Conservation (phyloP, 92 coral and sea anemone genomes). For the Paramuricea clavata region DNA sequence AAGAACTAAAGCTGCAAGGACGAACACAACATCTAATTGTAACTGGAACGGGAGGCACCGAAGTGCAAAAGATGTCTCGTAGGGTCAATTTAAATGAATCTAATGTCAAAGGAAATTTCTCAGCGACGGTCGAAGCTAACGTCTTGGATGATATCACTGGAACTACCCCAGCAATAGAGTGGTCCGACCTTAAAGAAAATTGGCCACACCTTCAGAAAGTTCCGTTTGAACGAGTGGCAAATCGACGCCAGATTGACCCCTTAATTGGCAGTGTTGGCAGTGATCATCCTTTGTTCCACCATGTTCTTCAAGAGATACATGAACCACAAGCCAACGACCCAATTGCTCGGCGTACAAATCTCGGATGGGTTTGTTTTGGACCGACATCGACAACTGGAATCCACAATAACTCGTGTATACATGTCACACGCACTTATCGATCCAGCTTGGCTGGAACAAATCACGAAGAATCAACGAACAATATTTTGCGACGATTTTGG, state of each 20-base stretch:
- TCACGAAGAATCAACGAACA: conserved; percentile 7
- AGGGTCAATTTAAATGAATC: conserved; percentile 10
- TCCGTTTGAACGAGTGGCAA: conserved; percentile 54
- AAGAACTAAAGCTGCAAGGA: conserved; percentile 46
- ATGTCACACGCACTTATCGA: conserved; percentile 66
- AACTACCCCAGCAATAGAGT: conserved; percentile 65
- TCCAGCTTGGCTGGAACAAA: not conserved
- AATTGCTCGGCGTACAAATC: conserved; percentile 53
- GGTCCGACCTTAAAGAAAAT: conserved; percentile 63
- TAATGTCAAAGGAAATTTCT: conserved; percentile 35
- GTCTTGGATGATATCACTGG: conserved; percentile 63
- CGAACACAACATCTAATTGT: conserved; percentile 23
- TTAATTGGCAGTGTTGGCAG: conserved; percentile 69
- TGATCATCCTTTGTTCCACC: conserved; percentile 66
- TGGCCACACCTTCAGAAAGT: conserved; percentile 56
- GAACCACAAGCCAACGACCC: conserved; percentile 45
- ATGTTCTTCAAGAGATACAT: conserved; percentile 20
- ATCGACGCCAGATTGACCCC: conserved; percentile 58
- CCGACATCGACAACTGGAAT: conserved; percentile 57
- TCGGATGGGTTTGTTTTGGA: conserved; percentile 73
- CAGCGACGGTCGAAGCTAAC: conserved; percentile 35
- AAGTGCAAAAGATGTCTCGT: conserved; percentile 39
- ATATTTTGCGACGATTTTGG: conserved; percentile 55
- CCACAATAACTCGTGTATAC: conserved; percentile 52
- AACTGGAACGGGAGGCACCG: conserved; percentile 47